These are phyloP conservation scores for Pholis gunnellus DNA, from an alignment of 2,113 vertebrate genomes.

Conservation along the genomic window DNA sequence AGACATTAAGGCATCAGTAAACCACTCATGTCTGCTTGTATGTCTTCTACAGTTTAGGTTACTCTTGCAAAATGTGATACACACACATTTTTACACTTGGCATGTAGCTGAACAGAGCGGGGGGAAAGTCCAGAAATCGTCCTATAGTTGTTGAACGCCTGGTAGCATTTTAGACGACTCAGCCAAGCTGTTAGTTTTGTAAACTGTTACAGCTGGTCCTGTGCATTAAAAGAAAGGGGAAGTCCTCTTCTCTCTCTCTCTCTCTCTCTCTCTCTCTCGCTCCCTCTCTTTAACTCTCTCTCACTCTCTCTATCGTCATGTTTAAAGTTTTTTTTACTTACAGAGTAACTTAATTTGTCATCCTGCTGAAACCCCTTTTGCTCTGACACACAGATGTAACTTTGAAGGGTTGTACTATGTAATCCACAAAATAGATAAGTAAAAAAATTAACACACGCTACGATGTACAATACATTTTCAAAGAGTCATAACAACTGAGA, in stretches of 20 bases:
- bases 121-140: conserved; percentile 73
- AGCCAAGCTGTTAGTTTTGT: conserved; percentile 81
- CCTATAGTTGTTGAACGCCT: conserved; percentile 73
- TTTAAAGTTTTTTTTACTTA: conserved; percentile 35
- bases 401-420: neutral
- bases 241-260: conserved; percentile 34
- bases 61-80: conserved; percentile 77
- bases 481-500: neutral
- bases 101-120: conserved; percentile 65
- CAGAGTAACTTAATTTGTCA: conserved; percentile 19
- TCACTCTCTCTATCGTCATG: conserved; percentile 14
- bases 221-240: conserved; percentile 70
- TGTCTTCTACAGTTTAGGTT: conserved; percentile 74
- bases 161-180: conserved; percentile 79
- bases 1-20: conserved; percentile 80
- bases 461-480: neutral
- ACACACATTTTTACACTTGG: conserved; percentile 80
- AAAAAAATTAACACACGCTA: neutral
- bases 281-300: conserved; percentile 9
- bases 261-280: neutral
- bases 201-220: conserved; percentile 82
- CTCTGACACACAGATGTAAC: neutral
- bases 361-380: neutral
- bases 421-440: neutral
- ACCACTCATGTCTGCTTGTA: conserved; percentile 74